Evolutionary conservation across 1,140 invertebrate species (phyloP), one percentile per base, ranked within the genome.

Genomic region (Helicoverpa zea): DNA sequence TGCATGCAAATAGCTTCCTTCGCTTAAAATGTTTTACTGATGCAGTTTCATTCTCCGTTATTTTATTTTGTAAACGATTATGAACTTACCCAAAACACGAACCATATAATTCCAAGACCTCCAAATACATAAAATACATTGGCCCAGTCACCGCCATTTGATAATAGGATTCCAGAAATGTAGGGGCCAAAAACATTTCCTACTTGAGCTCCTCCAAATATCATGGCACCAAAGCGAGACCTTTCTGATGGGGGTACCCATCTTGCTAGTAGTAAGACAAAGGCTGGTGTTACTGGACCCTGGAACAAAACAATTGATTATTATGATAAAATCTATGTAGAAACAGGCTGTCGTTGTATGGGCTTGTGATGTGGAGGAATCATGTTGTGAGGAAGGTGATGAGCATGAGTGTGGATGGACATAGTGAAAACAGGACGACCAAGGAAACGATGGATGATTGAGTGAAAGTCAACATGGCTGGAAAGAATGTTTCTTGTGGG

Each of bases 101-200:
- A 97, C 97, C 97, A 98, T 2, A 97, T 79, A 1, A 97, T 90
- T 3, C 97, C 97, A 0, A 97, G 83, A 51, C 95, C 95, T 84
- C 98, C 98, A 90, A 98, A 98, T n/a, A 98, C 95, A 89, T 98
- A 98, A 90, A 98, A 98, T 0, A 98, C 97, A 10, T 96, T 96
- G 0, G 96, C 96, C 97, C 97, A 98, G 23, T 96, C 96, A 3
- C 96, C 95, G 0, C 95, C 95, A 80, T 96, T 95, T 0, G 96
- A 90, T 30, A 98, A 92, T 23, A 97, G 92, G 3, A 97, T 86
- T 3, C 97, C 97, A 51, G 97, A 97, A 5, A 97, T 79, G 1
- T 96, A 95, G 47, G 97, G 97, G 0, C 97, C 97, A 47, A 97
- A 91, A n/a, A 98, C 97, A 30, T 97, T 98, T 74, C 97, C 97